phyloP scores from a whole-genome alignment of 2,888 invertebrate genomes.

The Spodoptera picta region DNA sequence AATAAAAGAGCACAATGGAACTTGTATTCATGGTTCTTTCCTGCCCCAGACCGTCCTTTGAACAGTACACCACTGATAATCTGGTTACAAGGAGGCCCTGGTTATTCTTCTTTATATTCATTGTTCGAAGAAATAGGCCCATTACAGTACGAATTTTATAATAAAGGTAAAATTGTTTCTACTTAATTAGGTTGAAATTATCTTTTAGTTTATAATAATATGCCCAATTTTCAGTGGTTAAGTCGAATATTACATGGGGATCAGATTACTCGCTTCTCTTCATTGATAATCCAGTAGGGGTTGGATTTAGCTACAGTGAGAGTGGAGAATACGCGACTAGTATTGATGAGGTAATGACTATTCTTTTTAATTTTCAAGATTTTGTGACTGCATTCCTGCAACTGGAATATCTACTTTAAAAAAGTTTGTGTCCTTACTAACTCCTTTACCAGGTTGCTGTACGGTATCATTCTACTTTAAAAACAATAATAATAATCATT shows the following conservation, averaged over 20 bases:
- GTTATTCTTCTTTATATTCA: conserved; percentile 75
- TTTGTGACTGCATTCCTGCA: too few species aligned
- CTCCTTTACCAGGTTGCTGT: too few species aligned
- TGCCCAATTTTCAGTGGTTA: conserved; percentile 14
- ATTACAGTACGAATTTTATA: neutral
- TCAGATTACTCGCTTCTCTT: conserved; percentile 83
- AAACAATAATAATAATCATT: too few species aligned
- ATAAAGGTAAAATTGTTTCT: too few species aligned
- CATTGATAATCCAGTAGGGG: conserved; percentile 88
- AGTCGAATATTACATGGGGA: conserved; percentile 75
- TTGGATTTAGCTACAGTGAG: conserved; percentile 86
- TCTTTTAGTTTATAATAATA: too few species aligned
- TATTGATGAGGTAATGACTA: conserved; percentile 28
- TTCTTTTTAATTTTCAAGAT: neutral
- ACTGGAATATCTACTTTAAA: too few species aligned
- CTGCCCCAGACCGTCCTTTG: conserved; percentile 74
- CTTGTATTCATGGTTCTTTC: conserved; percentile 93
- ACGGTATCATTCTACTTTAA: too few species aligned
- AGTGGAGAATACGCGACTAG: conserved; percentile 30
- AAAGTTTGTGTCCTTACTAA: too few species aligned
- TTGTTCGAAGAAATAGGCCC: conserved; percentile 83
- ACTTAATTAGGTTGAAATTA: too few species aligned
- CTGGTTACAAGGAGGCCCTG: conserved; percentile 84
- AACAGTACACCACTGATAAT: conserved; percentile 72
- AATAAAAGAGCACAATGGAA: conserved; percentile 91